Conservation (phyloP, 2,113 vertebrate genomes). For the Cochlearius cochlearius region DNA sequence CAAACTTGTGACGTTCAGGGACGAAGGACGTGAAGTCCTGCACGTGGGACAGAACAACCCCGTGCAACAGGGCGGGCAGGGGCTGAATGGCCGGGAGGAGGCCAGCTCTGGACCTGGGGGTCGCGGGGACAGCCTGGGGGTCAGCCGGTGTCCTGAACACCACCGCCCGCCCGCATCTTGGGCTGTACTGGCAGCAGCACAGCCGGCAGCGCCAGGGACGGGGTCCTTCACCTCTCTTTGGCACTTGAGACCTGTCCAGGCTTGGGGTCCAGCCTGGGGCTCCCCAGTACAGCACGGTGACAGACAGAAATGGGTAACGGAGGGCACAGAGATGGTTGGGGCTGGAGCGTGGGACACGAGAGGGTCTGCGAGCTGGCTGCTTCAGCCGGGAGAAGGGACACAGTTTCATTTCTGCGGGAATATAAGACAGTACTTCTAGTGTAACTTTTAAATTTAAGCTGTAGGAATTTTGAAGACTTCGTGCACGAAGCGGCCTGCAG, state of each 20-base stretch:
- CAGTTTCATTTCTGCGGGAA: too few relatives aligned
- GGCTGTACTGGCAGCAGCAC: background rate
- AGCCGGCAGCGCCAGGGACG: too few relatives aligned
- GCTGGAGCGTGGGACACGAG: background rate
- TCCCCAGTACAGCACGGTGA: background rate
- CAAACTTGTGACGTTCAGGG: background rate
- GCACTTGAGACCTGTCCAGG: background rate
- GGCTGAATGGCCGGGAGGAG: background rate
- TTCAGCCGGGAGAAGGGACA: background rate
- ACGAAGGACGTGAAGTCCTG: background rate
- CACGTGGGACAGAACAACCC: background rate
- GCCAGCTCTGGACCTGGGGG: background rate
- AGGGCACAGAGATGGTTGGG: background rate
- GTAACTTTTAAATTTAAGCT: too few relatives aligned
- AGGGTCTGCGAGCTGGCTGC: background rate
- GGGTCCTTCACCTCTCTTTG: too few relatives aligned
- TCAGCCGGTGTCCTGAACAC: background rate
- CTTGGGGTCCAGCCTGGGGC: background rate
- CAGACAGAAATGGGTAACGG: background rate
- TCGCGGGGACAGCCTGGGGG: background rate
- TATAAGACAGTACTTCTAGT: too few relatives aligned
- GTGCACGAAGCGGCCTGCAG: too few relatives aligned
- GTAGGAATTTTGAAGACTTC: too few relatives aligned
- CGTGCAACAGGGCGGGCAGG: background rate
- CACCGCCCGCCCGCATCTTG: rapidly evolving